Evolutionary conservation across 2,888 invertebrate genomes (phyloP).

Genomic region (Eilema sororculum): DNA sequence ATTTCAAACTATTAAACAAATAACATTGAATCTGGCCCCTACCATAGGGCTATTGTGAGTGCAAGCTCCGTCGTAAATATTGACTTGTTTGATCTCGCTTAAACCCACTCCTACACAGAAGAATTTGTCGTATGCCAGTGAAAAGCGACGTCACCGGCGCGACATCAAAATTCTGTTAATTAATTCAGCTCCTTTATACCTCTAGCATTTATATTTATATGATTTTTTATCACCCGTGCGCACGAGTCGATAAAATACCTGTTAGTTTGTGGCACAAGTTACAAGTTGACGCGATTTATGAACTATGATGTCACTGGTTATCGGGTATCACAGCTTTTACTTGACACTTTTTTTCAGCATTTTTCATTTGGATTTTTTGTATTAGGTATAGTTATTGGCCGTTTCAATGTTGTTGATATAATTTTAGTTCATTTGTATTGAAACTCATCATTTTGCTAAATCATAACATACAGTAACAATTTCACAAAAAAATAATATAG

Average conservation of each 20-base stretch:
- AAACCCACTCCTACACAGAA: conserved; percentile 54
- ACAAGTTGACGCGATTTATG: conserved; percentile 42
- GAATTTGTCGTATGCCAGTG: conserved; percentile 78
- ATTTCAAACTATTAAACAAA: background rate
- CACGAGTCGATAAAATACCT: conserved; percentile 82
- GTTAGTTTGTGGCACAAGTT: conserved; percentile 51
- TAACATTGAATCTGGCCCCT: background rate
- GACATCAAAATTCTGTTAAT: conserved; percentile 81
- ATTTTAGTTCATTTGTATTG: no score
- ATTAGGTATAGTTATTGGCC: no score
- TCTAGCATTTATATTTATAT: conserved; percentile 79
- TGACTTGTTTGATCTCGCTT: conserved; percentile 50
- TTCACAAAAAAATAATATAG: no score
- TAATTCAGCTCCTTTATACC: conserved; percentile 82
- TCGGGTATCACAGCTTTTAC: no score
- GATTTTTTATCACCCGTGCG: conserved; percentile 75
- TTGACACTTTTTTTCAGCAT: no score
- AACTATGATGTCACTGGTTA: no score
- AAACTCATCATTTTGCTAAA: no score
- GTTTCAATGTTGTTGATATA: no score
- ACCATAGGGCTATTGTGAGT: background rate
- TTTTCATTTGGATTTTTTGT: no score
- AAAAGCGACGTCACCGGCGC: conserved; percentile 66
- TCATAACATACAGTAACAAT: no score
- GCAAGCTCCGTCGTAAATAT: background rate